Evolutionary conservation across 2,888 invertebrate genomes (phyloP), one percentile per base, ranked within the genome.

Genomic region (Bruchidius siliquastri): DNA sequence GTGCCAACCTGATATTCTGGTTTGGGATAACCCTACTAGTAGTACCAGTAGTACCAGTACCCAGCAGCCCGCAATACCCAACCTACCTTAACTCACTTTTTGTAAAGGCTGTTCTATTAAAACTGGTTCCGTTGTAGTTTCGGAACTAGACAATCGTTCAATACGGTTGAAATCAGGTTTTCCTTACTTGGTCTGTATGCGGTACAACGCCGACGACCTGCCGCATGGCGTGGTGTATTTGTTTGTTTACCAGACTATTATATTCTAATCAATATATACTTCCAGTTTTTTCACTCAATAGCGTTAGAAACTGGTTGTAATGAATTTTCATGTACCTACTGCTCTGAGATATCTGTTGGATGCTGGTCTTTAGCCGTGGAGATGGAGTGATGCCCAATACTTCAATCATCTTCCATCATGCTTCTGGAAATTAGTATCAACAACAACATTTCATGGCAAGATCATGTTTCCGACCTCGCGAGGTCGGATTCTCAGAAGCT

Each of bases 81-180:
- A 82, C 83, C 83, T 83, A 83, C 83, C 83, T 82, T 82, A 83
- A 83, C 82, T 78, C 76, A 76, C 80, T 83, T 83, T 82, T 81
- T 82, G 80, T 82, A 80, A 80, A 82, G 82, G 80, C 81, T 80
- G 79, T 79, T 81, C 82, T 82, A 81, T 83, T 80, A 82, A 82
- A 83, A 83, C 83, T 80, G 83, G 83, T 83, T 83, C 82, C 78
- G 77, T 79, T 81, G 83, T 83, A 83, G 81, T 82, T 83, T 83
- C 80, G 81, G 82, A 81, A 78, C 81, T 82, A 82, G 82, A 81
- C 81, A 80, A 82, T 80, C 81, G 81, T 82, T 82, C 79, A 81
- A 81, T 82, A 81, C 79, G 18, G 49, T 18, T 80, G 79, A 81
- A 82, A 82, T 82, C 82, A 83, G 82, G 83, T 83, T 82, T 81